phyloP scores from a whole-genome alignment of 2,888 invertebrate genomes.

The Dusona sp. region DNA sequence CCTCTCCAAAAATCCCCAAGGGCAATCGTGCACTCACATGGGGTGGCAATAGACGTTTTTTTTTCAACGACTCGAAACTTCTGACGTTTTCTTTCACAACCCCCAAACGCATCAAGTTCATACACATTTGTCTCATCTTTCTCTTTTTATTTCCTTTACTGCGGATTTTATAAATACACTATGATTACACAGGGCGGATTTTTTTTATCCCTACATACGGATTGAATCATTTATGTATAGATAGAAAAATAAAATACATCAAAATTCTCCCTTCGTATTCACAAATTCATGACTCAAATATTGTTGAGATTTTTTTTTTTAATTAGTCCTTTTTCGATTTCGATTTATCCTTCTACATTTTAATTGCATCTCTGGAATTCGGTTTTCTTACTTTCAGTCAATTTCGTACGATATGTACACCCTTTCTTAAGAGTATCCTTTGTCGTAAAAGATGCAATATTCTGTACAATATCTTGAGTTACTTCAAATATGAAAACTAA shows the following conservation, averaged over 20 bases:
- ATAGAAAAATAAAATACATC: conserved; percentile 19
- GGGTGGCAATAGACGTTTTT: conserved; percentile 60
- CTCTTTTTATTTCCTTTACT: conserved; percentile 32
- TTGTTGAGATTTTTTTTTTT: not conserved
- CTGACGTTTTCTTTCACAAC: conserved; percentile 68
- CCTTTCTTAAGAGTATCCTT: not conserved
- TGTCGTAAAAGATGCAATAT: not conserved
- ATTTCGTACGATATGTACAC: not conserved
- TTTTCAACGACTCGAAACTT: conserved; percentile 66
- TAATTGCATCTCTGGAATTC: not conserved
- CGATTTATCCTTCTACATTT: too few species aligned
- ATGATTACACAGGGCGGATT: conserved; percentile 29
- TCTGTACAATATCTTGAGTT: not conserved
- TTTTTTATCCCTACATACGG: conserved; percentile 79
- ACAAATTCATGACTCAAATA: not conserved
- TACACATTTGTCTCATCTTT: conserved; percentile 87
- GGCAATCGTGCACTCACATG: conserved; percentile 71
- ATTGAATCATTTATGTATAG: conserved; percentile 23
- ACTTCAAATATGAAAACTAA: not conserved
- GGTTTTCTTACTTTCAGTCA: not conserved
- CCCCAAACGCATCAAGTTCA: conserved; percentile 54
- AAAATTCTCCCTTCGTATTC: not conserved
- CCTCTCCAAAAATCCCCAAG: conserved; percentile 77
- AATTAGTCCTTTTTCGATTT: not conserved
- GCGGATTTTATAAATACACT: conserved; percentile 13